Conservation (phyloP, 2,888 invertebrate species). For the Stenchaetothrips biformis region DNA sequence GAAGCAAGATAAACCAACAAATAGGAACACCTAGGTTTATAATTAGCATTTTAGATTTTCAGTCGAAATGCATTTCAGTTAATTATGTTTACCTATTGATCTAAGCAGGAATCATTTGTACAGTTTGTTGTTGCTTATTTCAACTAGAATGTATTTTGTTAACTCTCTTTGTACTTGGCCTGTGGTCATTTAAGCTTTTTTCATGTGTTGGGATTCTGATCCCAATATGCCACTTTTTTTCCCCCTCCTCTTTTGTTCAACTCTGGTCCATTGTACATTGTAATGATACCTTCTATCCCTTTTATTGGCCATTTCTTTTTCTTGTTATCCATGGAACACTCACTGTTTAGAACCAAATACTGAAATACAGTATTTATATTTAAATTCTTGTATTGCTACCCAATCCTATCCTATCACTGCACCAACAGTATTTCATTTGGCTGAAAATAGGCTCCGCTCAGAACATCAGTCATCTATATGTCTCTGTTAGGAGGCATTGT, state of each 20-base stretch:
- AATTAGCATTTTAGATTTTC: background rate
- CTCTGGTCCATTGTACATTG: background rate
- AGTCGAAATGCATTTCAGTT: background rate
- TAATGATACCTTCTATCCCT: background rate
- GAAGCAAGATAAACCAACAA: background rate
- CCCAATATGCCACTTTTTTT: background rate
- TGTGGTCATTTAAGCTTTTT: background rate
- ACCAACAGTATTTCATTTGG: too few relatives aligned
- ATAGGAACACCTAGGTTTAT: background rate
- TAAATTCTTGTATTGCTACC: background rate
- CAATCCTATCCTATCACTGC: too few relatives aligned
- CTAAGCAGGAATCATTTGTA: background rate
- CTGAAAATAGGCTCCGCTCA: too few relatives aligned
- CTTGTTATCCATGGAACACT: background rate
- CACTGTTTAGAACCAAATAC: constrained; percentile 1
- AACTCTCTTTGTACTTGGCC: background rate
- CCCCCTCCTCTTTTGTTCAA: background rate
- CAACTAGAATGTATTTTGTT: constrained; percentile 13
- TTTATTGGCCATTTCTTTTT: background rate
- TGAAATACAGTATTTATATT: constrained; percentile 14
- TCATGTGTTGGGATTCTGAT: background rate
- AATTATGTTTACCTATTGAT: background rate
- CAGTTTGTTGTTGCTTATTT: constrained; percentile 19
- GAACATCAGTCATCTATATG: too few relatives aligned
- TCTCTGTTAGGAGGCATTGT: too few relatives aligned